A percentile compares a stretch with the other conserved stretches of the same genome.
phyloP scores from a whole-genome alignment of 2,797 vertebrate species.

The Bradypodion ventrale region DNA sequence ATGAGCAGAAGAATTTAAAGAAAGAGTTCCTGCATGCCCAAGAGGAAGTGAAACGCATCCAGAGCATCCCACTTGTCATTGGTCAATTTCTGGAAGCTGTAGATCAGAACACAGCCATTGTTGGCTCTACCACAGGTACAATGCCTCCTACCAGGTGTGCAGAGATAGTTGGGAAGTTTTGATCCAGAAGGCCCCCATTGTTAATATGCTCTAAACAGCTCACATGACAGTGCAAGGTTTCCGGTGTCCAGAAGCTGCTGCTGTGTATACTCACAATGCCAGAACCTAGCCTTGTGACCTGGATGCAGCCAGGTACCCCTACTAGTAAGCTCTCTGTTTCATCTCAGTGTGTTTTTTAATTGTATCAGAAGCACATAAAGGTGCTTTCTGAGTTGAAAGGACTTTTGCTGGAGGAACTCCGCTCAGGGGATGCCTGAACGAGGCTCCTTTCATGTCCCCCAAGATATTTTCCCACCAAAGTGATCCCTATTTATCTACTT shows the following conservation, averaged over 20 bases:
- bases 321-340: no score
- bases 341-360: no score
- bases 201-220: neutral
- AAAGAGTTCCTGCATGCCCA: constrained; percentile 95
- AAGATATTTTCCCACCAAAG: no score
- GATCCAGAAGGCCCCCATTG: neutral
- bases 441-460: no score
- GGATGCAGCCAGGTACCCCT: no score
- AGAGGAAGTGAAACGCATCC: constrained; percentile 95
- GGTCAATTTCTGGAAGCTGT: constrained; percentile 95
- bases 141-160: neutral
- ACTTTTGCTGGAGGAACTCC: no score
- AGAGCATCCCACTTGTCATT: constrained; percentile 94
- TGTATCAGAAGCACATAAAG: no score
- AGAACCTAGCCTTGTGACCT: no score
- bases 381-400: no score
- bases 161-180: neutral
- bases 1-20: constrained; percentile 95
- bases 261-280: neutral
- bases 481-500: no score
- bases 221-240: neutral
- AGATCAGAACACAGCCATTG: constrained; percentile 94
- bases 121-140: constrained; percentile 92
- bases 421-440: no score
- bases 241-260: neutral